Base-by-base conservation (phyloP, 2,888 invertebrate species). In the Pediacus dermestoides region DNA sequence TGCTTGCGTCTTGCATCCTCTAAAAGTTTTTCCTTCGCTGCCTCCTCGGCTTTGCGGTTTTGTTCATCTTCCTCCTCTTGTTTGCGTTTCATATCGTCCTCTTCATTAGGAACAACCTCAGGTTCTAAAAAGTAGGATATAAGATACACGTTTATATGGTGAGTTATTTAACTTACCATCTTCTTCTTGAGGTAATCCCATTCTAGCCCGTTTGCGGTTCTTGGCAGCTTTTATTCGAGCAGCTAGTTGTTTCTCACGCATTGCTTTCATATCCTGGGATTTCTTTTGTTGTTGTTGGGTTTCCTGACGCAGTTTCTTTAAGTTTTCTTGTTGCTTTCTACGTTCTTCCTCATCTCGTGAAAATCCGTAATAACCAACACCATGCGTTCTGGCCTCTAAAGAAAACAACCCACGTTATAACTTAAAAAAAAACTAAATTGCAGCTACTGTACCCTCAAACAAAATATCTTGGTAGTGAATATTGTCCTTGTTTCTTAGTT, bases 401-500 rank as follows among this genome's bases (percentile, higher is more conserved):
- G 32, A 11, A 34, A 8, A 34, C 9, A 9, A 7, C n/a, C 9
- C 10, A 35, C 34, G 6, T 6, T 6, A 13, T 26, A 9, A 9
- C 21, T 7, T 18, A 7, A 7, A 7, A 18, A 18, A 18, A 18
- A 18, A 7, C 9, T 7, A 26, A 26, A 26, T 9, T 8, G n/a
- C 6, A 9, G 4, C 27, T 10, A 9, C 66, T 68, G 66, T 65
- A 86, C 87, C 88, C 68, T 91, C 87, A 68, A 86, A 92, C 38
- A 89, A 75, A 34, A 96, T 76, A 72, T 95, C 92, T 68, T 93
- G 88, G 63, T 96, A 96, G 70, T 95, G 94, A 33, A 91, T 77
- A 68, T 86, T 76, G 41, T 79, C 72, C 67, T 90, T 85, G 2
- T 81, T 75, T 0, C 79, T 64, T 34, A 89, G 70, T 57, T 84